Percentiles rank a stretch among this genome's conserved stretches.
These are phyloP conservation scores for Syrmaticus mikado DNA, from an alignment of 2,113 vertebrate species.

Conservation along the genomic window DNA sequence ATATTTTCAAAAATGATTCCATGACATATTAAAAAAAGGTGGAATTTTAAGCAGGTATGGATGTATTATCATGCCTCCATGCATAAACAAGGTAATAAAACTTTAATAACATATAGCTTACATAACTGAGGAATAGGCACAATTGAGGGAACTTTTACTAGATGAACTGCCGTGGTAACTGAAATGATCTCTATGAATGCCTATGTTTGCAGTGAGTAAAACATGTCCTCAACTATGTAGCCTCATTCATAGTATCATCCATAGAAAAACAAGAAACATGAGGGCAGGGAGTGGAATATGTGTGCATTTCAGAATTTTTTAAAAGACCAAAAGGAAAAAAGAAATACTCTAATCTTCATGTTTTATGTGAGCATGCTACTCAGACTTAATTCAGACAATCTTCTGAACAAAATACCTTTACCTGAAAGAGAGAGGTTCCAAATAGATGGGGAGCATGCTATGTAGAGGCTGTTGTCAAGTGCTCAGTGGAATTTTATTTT, in stretches of 20 bases:
- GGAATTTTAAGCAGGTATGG: background rate
- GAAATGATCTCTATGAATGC: background rate
- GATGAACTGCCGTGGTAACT: background rate
- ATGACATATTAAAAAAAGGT: background rate
- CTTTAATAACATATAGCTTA: background rate
- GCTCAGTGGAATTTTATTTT: background rate
- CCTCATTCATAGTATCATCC: background rate
- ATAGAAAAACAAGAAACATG: background rate
- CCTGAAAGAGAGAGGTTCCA: background rate
- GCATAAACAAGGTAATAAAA: background rate
- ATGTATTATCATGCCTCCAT: background rate
- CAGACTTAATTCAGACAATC: background rate
- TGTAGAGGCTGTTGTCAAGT: background rate
- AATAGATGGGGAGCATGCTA: background rate
- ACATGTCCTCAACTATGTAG: background rate
- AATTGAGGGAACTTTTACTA: background rate
- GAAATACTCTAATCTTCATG: no score
- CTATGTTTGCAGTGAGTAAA: background rate
- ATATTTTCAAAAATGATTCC: background rate
- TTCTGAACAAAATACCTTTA: background rate
- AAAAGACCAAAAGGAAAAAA: background rate
- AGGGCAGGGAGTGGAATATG: background rate
- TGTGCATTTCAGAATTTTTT: rapidly evolving
- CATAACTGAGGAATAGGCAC: no score
- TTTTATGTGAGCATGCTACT: background rate